Conservation (phyloP, 1,140 invertebrate genomes). For the Dreissena polymorpha region DNA sequence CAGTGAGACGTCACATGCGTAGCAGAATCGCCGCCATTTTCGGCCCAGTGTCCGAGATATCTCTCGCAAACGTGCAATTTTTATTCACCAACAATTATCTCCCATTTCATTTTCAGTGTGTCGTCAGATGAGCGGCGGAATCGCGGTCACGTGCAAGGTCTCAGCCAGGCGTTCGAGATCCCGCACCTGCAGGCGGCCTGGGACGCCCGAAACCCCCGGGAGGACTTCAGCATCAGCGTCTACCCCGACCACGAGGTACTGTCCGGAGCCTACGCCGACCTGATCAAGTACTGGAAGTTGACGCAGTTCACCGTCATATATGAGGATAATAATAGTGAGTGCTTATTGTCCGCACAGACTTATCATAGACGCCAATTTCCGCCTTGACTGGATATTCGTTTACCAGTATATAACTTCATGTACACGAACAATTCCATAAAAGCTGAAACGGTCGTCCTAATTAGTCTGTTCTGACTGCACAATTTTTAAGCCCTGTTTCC, state of each 20-base stretch:
- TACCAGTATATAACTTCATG: too few relatives aligned
- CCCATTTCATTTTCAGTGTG: background rate
- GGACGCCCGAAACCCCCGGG: conserved; percentile 77
- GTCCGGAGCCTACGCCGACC: conserved; percentile 94
- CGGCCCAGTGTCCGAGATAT: too few relatives aligned
- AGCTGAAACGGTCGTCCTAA: background rate
- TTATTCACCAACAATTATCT: too few relatives aligned
- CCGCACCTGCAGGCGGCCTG: conserved; percentile 79
- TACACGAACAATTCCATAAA: background rate
- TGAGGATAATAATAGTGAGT: conserved; percentile 92
- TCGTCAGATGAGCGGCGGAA: background rate
- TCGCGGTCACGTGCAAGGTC: background rate
- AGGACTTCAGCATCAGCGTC: conserved; percentile 94
- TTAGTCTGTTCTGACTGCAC: background rate
- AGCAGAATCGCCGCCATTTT: too few relatives aligned
- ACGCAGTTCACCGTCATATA: conserved; percentile 97
- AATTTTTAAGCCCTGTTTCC: too few relatives aligned
- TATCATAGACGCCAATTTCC: too few relatives aligned
- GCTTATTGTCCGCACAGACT: background rate
- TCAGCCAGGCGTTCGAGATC: background rate
- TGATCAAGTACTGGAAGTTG: conserved; percentile 94
- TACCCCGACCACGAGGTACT: conserved; percentile 95
- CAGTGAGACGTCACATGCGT: too few relatives aligned
- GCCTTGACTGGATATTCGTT: too few relatives aligned
- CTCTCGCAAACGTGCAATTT: too few relatives aligned